Conservation (phyloP, 2,888 invertebrate species). For the Tanytarsus gracilentus region DNA sequence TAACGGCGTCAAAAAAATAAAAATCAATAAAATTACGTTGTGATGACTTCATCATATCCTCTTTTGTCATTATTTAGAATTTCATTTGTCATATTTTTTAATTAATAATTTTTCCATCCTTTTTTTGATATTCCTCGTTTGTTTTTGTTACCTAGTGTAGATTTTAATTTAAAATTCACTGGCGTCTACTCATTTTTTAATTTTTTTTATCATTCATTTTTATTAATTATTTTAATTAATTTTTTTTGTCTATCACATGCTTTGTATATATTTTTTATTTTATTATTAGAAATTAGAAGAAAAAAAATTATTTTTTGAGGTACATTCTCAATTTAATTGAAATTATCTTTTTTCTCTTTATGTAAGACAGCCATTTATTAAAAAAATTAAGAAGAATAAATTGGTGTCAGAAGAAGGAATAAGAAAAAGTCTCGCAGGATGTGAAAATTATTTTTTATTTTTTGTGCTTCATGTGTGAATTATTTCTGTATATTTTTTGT, state of each 20-base stretch:
- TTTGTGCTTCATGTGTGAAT: too few species aligned
- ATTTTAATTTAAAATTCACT: slow-evolving; percentile 25
- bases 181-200: slow-evolving; percentile 23
- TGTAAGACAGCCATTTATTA: too few species aligned
- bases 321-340: background rate
- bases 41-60: background rate
- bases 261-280: slow-evolving; percentile 28
- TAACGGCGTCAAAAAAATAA: too few species aligned
- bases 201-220: slow-evolving; percentile 2
- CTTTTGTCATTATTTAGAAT: too few species aligned
- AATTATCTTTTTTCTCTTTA: too few species aligned
- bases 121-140: slow-evolving; percentile 26
- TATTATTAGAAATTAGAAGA: slow-evolving; percentile 2
- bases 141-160: background rate
- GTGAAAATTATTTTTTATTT: too few species aligned
- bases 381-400: too few species aligned
- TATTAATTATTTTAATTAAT: slow-evolving; percentile 6
- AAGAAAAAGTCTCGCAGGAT: too few species aligned
- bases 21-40: background rate
- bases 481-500: too few species aligned
- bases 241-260: slow-evolving; percentile 29
- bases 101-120: slow-evolving; percentile 3
- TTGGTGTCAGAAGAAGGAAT: too few species aligned
- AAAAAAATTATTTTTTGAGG: background rate
- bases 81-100: background rate